Percentiles rank a stretch among this genome's conserved stretches.
Conservation (phyloP, 2,888 invertebrate species). For the Tipula unca region DNA sequence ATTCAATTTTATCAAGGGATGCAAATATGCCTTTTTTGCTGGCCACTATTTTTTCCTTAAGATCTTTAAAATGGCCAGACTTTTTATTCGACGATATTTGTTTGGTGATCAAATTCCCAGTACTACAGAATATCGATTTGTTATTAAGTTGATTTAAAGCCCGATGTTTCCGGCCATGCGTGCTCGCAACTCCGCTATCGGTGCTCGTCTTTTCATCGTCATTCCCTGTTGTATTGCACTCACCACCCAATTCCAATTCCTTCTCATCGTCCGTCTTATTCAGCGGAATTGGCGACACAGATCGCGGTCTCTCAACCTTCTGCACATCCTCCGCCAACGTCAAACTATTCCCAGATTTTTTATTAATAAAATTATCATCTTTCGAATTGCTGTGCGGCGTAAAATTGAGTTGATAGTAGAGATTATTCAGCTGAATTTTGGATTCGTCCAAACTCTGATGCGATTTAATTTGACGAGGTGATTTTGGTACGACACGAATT, state of each 20-base stretch:
- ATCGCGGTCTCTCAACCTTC: neutral
- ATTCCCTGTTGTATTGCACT: neutral
- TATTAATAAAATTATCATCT: constrained; percentile 15
- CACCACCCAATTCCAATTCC: neutral
- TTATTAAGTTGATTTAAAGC: constrained; percentile 8
- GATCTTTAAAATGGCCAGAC: constrained; percentile 47
- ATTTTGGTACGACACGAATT: constrained; percentile 32
- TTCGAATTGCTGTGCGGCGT: neutral
- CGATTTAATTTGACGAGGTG: constrained; percentile 49
- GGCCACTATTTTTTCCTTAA: constrained; percentile 47
- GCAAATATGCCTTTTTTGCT: constrained; percentile 48
- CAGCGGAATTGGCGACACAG: neutral
- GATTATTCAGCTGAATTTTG: constrained; percentile 33
- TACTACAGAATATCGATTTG: constrained; percentile 32
- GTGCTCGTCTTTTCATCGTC: neutral
- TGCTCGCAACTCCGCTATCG: neutral
- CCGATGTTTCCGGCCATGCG: neutral
- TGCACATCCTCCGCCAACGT: neutral
- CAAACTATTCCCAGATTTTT: neutral
- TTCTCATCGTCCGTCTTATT: neutral
- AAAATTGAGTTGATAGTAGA: neutral
- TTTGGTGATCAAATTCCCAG: constrained; percentile 32
- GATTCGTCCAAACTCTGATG: constrained; percentile 63
- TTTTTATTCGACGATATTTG: constrained; percentile 35
- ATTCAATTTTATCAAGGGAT: constrained; percentile 51